phyloP scores from a whole-genome alignment of 30 jellyfish, hydroid and myxozoan species.

The Sanderia malayensis region DNA sequence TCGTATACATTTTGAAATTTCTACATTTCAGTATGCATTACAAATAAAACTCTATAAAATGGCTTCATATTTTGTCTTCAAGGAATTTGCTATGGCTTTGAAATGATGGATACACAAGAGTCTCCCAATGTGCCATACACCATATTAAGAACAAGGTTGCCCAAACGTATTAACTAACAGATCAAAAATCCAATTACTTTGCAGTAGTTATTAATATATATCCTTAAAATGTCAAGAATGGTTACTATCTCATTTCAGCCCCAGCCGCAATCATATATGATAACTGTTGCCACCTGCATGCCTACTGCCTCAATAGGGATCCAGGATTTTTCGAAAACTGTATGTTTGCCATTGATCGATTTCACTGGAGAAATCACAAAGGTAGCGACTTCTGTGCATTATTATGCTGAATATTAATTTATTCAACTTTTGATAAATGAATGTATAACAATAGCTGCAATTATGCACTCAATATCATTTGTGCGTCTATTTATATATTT shows the following conservation, averaged over 20 bases:
- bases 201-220: background rate
- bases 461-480: too few relatives aligned
- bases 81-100: constrained; percentile 17
- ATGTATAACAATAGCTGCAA: too few relatives aligned
- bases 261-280: constrained; percentile 1
- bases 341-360: background rate
- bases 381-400: background rate
- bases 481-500: too few relatives aligned
- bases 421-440: constrained; percentile 4
- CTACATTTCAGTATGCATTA: too few relatives aligned
- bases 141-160: constrained; percentile 9
- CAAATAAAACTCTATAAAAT: too few relatives aligned
- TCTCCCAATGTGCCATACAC: constrained; percentile 27
- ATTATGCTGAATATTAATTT: background rate
- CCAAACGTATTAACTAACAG: background rate
- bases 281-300: background rate
- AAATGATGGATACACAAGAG: constrained; percentile 18
- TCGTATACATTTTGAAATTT: too few relatives aligned
- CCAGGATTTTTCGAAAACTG: background rate
- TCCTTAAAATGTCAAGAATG: background rate
- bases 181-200: background rate
- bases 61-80: background rate
- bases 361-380: too few relatives aligned
- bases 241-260: background rate
- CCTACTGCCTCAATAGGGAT: constrained; percentile 5